phyloP scores from a whole-genome alignment of 2,113 vertebrate species.

The Carassius auratus region DNA sequence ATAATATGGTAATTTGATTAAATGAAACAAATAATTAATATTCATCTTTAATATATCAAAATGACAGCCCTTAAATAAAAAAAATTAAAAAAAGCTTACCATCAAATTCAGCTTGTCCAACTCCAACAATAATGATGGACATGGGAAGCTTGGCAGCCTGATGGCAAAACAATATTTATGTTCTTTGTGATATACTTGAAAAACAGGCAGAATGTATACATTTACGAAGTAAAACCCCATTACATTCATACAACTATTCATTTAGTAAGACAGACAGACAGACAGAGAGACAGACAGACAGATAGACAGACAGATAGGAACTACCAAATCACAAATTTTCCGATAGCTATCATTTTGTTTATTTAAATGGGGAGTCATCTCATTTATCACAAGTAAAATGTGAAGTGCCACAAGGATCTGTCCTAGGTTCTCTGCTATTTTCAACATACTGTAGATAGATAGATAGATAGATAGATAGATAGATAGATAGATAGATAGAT shows the following conservation, averaged over 20 bases:
- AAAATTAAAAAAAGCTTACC: conserved; percentile 38
- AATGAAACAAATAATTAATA: background rate
- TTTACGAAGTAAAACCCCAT: background rate
- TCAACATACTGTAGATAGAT: no score
- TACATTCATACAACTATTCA: no score
- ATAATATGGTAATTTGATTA: background rate
- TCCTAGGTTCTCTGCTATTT: no score
- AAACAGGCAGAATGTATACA: background rate
- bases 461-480: background rate
- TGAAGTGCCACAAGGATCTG: no score
- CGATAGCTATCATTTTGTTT: no score
- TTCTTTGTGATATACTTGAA: background rate
- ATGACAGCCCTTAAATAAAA: background rate
- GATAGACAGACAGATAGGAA: no score
- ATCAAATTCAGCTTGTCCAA: conserved; percentile 58
- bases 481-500: background rate
- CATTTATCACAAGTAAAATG: no score
- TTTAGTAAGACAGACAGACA: background rate
- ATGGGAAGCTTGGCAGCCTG: conserved; percentile 60
- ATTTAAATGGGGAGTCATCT: no score
- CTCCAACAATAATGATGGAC: conserved; percentile 60
- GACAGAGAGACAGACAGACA: background rate
- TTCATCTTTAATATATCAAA: background rate
- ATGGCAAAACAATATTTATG: conserved; percentile 20
- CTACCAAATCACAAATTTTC: no score